Evolutionary conservation across 2,797 vertebrate species (phyloP).

Genomic region (Limnodromus scolopaceus): DNA sequence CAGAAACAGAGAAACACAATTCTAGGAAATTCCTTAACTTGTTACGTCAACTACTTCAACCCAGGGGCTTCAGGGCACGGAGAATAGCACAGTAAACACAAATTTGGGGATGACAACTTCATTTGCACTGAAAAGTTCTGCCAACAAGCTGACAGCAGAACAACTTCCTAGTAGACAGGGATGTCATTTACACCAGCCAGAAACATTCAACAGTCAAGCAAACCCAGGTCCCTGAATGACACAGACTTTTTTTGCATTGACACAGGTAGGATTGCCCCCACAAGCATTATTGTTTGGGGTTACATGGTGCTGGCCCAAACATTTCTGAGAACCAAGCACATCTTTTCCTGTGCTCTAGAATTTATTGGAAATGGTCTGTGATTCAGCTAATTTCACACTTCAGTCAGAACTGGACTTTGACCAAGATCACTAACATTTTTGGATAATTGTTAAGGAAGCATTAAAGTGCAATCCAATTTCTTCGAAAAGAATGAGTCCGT

Average conservation of each 20-base stretch:
- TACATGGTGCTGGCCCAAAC: not conserved
- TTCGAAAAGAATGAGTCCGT: not conserved
- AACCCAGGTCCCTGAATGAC: not conserved
- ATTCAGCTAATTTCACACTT: not conserved
- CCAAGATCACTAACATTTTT: not conserved
- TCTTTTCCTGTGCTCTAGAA: not conserved
- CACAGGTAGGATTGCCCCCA: not conserved
- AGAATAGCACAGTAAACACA: not conserved
- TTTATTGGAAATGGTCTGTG: not conserved
- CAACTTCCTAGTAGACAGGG: not conserved
- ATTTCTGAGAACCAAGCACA: not conserved
- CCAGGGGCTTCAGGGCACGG: not conserved
- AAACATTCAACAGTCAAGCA: rapidly evolving
- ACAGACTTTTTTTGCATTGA: rapidly evolving
- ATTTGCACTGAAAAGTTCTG: not conserved
- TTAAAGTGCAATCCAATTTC: not conserved
- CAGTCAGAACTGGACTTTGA: not conserved
- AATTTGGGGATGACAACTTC: not conserved
- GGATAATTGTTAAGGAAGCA: not conserved
- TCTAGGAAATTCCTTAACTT: not conserved
- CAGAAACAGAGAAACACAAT: not conserved
- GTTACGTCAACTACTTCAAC: not conserved
- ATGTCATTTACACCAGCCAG: not conserved
- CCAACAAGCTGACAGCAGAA: not conserved
- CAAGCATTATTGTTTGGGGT: too few relatives aligned